Base-by-base conservation (phyloP, 2,113 vertebrate species). In the Axis porcinus region DNA sequence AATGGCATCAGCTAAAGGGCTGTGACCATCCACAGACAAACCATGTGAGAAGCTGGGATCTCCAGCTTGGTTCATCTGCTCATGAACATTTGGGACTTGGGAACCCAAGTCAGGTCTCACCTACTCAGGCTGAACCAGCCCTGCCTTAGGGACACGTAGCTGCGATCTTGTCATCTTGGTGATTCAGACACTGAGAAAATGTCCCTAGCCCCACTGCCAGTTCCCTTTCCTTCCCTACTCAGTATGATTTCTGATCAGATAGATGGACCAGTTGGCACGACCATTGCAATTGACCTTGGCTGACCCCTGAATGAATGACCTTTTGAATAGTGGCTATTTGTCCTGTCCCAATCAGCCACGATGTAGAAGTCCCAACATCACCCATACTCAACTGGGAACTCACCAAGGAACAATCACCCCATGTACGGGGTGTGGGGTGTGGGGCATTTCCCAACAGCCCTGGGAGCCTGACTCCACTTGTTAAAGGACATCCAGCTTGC, bases 351-450 rank as follows among this genome's bases (percentile, higher is more conserved):
- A 3, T 33, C 60, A 40, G 3, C 28, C 67, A 45, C 3, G 25
- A 6, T 5, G 7, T 27, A 6, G 27, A n/a, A 4, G 33, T 50
- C 57, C 62, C 43, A 28, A 45, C 3, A 5, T 25, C 25, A 16
- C 13, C 54, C 1, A 0, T 64, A 10, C 2, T 43, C 10, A 58
- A 0, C 16, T 28, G 30, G 19, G 5, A 9, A 3, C 36, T 25
- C 16, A 16, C 30, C 55, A 19, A 79, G 27, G 7, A 79, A 13
- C 11, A 15, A 6, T 28, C 6, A 79, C 2, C 17, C 4, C 7
- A 0, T 0, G 6, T 28, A 6, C 0, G 0, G n/a, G 5, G n/a
- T 70, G 70, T 27, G 36, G 3, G 40, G 12, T 6, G 0, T n/a
- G n/a, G n/a, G 67, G 67, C 25, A 11, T 21, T 64, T 40, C 36